These are phyloP conservation scores for Synanthedon tipuliformis DNA, from an alignment of 2,888 invertebrate genomes.

Conservation along the genomic window DNA sequence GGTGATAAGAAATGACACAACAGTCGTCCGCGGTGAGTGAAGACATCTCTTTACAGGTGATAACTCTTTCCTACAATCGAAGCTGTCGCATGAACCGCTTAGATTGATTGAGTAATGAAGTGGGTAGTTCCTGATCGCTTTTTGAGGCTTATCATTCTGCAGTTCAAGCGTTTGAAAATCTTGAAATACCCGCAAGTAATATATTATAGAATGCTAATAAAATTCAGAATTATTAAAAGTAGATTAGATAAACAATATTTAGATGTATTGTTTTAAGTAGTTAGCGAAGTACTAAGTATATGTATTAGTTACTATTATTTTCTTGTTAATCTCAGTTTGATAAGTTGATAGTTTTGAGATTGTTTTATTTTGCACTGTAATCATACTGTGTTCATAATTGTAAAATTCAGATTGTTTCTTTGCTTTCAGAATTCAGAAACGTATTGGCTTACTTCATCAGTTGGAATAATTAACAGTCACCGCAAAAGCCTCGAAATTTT, in stretches of 20 bases:
- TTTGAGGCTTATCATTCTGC: constrained; percentile 14
- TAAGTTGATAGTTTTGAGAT: too few species aligned
- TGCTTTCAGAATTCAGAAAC: constrained; percentile 62
- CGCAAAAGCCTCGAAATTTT: background rate
- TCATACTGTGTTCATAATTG: too few species aligned
- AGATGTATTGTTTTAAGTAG: too few species aligned
- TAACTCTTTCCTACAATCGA: constrained; percentile 36
- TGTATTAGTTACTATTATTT: too few species aligned
- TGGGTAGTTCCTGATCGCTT: constrained; percentile 23
- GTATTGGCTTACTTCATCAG: constrained; percentile 56
- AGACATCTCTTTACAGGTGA: constrained; percentile 69
- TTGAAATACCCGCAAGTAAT: too few species aligned
- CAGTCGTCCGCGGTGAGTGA: constrained; percentile 69
- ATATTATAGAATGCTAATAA: too few species aligned
- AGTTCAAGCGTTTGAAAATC: background rate
- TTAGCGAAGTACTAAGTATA: too few species aligned
- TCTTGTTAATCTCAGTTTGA: too few species aligned
- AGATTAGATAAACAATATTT: too few species aligned
- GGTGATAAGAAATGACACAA: constrained; percentile 49
- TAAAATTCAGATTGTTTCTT: constrained; percentile 6
- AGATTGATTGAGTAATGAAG: constrained; percentile 20
- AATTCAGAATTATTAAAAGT: too few species aligned
- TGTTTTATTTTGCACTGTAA: too few species aligned
- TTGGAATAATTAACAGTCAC: constrained; percentile 40
- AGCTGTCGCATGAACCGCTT: constrained; percentile 49